Evolutionary conservation across 2,113 vertebrate species (phyloP), one percentile per base, ranked within the genome.

Genomic region (Alaudala cheleensis): DNA sequence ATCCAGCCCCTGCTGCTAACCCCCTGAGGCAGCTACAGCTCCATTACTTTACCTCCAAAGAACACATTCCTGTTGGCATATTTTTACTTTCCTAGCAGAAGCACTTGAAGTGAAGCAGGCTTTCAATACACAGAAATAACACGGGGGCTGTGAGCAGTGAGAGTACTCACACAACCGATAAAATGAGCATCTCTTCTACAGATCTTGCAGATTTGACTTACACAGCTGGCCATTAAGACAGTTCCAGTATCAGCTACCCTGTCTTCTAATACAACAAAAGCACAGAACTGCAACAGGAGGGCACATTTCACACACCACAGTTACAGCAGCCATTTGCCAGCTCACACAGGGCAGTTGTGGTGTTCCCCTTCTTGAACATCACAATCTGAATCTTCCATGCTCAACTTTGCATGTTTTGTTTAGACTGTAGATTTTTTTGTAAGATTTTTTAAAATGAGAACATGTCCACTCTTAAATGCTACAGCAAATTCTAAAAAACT

Each of bases 361-460:
- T 0, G 0, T 10, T 81, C 6, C 25, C 25, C 18, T 51, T 21
- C 54, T 49, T 51, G 29, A 85, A 57, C 0, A 0, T 6, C 70
- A 78, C 34, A 45, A 45, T 17, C 37, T 29, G 17, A 19, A 60
- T 34, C 13, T 60, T n/a, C 33, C 57, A 53, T 20, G 14, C 11
- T 67, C 61, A 18, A 21, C 31, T 64, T 33, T 8, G 12, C 25
- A 7, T 9, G 5, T 34, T n/a, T 78, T 5, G 8, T 18, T 42
- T 31, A 28, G 34, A 78, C 6, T 22, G 29, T 3, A 81, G 28
- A 31, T 45, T 53, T 86, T 86, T 53, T 37, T 44, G 44, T 61
- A 42, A 44, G 17, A 11, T 23, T 31, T 74, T 54, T 50, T 16
- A 70, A 83, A 47, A 7, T 12, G 24, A 73, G 14, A 88, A 34